Percentiles rank a stretch among this genome's conserved stretches.
These are phyloP conservation scores for Ibidorhyncha struthersii DNA, from an alignment of 2,113 vertebrate genomes.

Conservation along the genomic window DNA sequence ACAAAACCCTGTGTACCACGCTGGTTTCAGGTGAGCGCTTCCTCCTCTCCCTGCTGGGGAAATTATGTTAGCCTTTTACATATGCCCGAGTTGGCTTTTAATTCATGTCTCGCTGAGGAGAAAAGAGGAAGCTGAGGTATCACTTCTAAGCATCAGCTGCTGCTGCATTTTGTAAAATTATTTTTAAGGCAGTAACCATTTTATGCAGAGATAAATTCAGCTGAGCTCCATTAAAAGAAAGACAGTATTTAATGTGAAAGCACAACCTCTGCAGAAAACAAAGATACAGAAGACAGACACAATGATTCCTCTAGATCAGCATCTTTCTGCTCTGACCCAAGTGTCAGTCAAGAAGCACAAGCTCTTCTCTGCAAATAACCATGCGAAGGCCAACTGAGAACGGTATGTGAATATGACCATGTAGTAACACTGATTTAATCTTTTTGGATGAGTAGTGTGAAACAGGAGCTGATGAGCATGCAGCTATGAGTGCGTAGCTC, in stretches of 20 bases:
- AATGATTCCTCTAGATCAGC: background rate
- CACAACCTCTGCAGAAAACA: background rate
- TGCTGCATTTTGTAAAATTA: background rate
- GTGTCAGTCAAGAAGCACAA: background rate
- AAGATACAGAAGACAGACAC: background rate
- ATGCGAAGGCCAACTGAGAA: background rate
- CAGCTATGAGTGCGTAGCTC: fast-evolving
- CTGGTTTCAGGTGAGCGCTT: background rate
- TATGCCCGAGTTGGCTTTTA: background rate
- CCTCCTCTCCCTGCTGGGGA: background rate
- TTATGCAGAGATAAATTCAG: background rate
- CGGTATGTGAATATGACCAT: background rate
- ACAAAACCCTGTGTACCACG: fast-evolving
- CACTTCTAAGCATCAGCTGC: background rate
- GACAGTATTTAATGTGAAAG: background rate
- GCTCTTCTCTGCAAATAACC: background rate
- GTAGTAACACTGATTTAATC: background rate
- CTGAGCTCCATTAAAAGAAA: background rate
- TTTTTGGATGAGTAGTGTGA: background rate
- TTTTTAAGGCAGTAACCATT: background rate
- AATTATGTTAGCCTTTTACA: background rate
- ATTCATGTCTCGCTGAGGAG: background rate
- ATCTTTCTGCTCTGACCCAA: background rate
- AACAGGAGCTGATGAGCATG: background rate
- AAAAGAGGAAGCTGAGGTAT: background rate